Percentiles rank a stretch among this genome's conserved stretches.
Evolutionary conservation across 1,140 invertebrate species (phyloP).

Genomic region (Micrasema longulum): DNA sequence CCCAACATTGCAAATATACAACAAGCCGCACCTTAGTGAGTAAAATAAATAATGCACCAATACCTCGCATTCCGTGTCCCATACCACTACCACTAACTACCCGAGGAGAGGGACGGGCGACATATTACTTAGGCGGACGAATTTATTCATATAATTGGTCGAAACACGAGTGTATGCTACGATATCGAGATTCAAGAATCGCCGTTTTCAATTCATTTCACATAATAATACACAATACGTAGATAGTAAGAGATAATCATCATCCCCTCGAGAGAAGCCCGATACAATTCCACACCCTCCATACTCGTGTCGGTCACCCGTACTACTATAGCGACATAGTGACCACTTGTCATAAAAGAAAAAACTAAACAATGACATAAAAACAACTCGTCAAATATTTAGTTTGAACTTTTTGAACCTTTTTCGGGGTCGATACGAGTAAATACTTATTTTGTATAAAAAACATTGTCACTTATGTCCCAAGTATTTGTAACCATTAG

Average conservation of each 20-base stretch:
- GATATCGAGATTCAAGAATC: constrained; percentile 36
- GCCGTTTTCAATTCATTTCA: constrained; percentile 30
- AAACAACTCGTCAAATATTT: constrained; percentile 25
- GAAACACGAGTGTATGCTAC: constrained; percentile 29
- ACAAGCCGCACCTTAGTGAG: constrained; percentile 5
- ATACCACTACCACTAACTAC: too few relatives aligned
- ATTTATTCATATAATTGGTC: constrained; percentile 24
- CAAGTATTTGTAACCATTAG: constrained; percentile 2
- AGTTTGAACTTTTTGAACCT: constrained; percentile 31
- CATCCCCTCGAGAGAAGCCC: constrained; percentile 15
- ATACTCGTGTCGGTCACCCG: too few relatives aligned
- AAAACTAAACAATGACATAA: constrained; percentile 2
- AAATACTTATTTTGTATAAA: constrained; percentile 33
- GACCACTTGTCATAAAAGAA: constrained; percentile 3
- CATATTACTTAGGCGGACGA: constrained; percentile 1
- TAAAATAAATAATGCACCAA: constrained; percentile 32
- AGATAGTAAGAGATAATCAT: constrained; percentile 27
- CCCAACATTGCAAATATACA: constrained; percentile 27
- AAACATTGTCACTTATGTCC: constrained; percentile 28
- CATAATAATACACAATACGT: constrained; percentile 24
- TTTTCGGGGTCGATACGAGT: constrained; percentile 4
- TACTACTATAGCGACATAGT: background rate
- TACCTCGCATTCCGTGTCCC: background rate
- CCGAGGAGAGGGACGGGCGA: background rate
- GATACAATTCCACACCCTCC: background rate